Conservation (phyloP, 2,797 vertebrate species). For the Acipenser transmontanus region DNA sequence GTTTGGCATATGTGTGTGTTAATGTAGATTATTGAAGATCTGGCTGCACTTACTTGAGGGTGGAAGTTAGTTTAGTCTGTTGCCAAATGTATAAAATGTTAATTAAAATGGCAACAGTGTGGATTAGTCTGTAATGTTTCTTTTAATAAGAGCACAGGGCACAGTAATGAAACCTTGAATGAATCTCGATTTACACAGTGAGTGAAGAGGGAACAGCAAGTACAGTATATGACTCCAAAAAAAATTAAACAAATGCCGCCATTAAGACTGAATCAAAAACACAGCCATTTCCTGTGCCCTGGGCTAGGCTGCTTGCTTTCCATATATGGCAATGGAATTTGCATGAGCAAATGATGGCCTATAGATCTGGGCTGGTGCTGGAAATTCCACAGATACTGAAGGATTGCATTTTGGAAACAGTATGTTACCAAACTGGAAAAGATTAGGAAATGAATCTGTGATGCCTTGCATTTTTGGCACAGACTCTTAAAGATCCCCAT, state of each 20-base stretch:
- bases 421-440: constrained; percentile 43
- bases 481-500: neutral
- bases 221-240: constrained; percentile 18
- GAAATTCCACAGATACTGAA: constrained; percentile 52
- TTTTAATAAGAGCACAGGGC: too few species aligned
- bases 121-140: too few species aligned
- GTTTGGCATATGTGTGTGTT: too few species aligned
- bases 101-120: too few species aligned
- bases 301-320: constrained; percentile 49
- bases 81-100: too few species aligned
- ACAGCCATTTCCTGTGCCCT: constrained; percentile 69
- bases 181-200: constrained; percentile 25
- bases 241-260: constrained; percentile 45
- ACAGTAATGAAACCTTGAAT: too few species aligned
- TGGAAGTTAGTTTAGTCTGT: too few species aligned
- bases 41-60: too few species aligned
- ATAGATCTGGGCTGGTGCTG: constrained; percentile 54
- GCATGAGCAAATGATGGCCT: constrained; percentile 53
- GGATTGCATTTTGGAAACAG: constrained; percentile 45
- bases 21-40: too few species aligned
- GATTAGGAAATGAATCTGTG: constrained; percentile 29
- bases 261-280: constrained; percentile 66
- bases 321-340: constrained; percentile 80
- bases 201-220: constrained; percentile 30
- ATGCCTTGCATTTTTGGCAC: constrained; percentile 1